Base-by-base conservation (phyloP, 2,113 vertebrate genomes). In the Stomatorhinus ivindoensis region DNA sequence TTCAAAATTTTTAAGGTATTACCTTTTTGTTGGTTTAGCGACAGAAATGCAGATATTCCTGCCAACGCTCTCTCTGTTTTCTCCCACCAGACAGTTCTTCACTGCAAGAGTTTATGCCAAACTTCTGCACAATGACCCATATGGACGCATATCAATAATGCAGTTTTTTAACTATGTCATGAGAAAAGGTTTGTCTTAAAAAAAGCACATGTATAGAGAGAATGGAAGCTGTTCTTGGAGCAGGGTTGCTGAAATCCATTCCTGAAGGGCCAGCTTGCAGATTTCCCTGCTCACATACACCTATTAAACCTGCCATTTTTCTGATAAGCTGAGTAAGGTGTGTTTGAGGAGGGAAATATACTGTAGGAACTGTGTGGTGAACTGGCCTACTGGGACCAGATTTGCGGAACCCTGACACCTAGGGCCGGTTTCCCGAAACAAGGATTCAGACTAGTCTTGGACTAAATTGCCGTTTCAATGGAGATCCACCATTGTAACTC, bases 101-200 rank as follows among this genome's bases (percentile, higher is more conserved):
- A 97, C 97, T 90, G 97, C 98, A 13, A 97, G 97, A 95, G 97
- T 99, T 47, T 99, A 98, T 91, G 96, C 97, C 93, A 99, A 99
- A 92, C 96, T 99, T 89, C 96, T 99, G 88, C 96, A 98, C 93
- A 97, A 92, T 50, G 98, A 99, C 93, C 97, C 97, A 9, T 98
- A 98, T 4, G 98, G 98, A 91, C 96, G 98, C 92, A 97, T 99
- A 94, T 99, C 98, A 89, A 99, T 99, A 91, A 99, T 99, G 98
- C 98, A 99, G 93, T 99, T 99, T 94, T 99, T 99, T 92, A 99
- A 99, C 93, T 99, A 99, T 19, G 98, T 99, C 91, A 99, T 99
- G 98, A 95, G 98, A 91, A 99, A 99, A 97, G 98, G 98, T 99
- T 65, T 89, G 93, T 92, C 73, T 51, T 87, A 8, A 48, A 27